Base-by-base conservation (phyloP, 2,888 invertebrate genomes). In the Dermolepida albohirtum region DNA sequence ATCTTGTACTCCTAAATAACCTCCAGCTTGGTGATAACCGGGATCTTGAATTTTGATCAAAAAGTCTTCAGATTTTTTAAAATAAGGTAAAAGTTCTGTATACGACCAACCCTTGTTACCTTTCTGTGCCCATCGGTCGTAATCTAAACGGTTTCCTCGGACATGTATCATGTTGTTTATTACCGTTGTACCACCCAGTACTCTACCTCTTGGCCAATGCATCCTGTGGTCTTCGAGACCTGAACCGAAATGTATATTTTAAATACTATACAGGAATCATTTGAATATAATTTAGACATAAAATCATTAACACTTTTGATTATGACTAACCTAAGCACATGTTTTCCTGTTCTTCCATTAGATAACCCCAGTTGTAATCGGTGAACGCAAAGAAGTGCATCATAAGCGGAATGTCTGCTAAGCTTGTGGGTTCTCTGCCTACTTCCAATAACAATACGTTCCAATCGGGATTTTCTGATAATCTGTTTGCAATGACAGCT, bases 71-170 rank as follows among this genome's bases (percentile, higher is more conserved):
- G 84, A 83, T 73, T 84, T 85, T 11, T 79, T 68, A 69, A 88
- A 89, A 71, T 85, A 86, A 0, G 84, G 84, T 1, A 86, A 74
- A 0, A 86, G 79, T 10, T 85, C 81, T 0, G 79, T 67, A 75
- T 84, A 87, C 7, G 83, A 87, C 94, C 94, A 94, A 49, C 92
- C 92, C 4, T 85, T 83, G 77, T 92, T 93, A 1, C 93, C 93
- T 16, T 86, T 85, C 0, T 82, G 84, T 0, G 87, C 89, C 89
- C 92, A 92, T 54, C 85, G 79, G 75, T 92, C 88, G 84, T 89
- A 92, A 82, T 92, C 92, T 12, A 77, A 76, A 39, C 85, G 85
- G 74, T 91, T 88, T 6, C 94, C 94, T 63, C 94, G 86, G 7
- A 92, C 89, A 80, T 93, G 93, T 70, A 92, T 87, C 89, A 89